Base-by-base conservation (phyloP, 1,140 invertebrate species). In the Bombus balteatus region DNA sequence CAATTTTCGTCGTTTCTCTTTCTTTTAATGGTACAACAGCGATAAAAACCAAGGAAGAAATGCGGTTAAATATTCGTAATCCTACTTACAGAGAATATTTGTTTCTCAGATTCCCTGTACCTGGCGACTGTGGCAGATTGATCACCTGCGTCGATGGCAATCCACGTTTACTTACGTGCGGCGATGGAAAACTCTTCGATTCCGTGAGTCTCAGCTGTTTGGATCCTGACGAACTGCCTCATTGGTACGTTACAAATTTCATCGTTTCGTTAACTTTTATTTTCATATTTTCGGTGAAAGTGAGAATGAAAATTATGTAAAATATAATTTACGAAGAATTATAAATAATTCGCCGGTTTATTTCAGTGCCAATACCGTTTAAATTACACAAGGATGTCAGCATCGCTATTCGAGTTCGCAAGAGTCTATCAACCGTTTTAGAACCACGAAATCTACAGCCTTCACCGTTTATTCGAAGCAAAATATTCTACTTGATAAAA, bases 81-180 rank as follows among this genome's bases (percentile, higher is more conserved):
- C n/a, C 12, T 32, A 66, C n/a, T 32, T 66, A 66, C 2, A 32
- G n/a, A 62, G 6, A 4, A 57, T 39, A 1, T 66, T 18, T 2
- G 8, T 57, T 78, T 86, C 89, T 82, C 62, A 95, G 98, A 83
- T 99, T 98, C 96, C 95, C 98, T 1, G 97, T 98, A 28, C 97
- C 97, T 32, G 97, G 97, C 41, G 98, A 98, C 92, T 98, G 97
- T 93, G 97, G 97, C 91, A 96, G 97, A 76, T 96, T 98, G 68
- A 98, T 99, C 93, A 98, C 98, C 41, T 99, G 98, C 92, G 98
- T 98, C 43, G 97, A 98, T 87, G 97, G 97, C 8, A 96, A 97
- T 93, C 98, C 98, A 3, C 96, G 98, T 87, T 96, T 98, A 47
- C 97, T 98, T 88, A 96, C 97, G 62, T 99, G 98, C 92, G 98